Conservation (phyloP, 2,888 invertebrate species). For the Diloba caeruleocephala region DNA sequence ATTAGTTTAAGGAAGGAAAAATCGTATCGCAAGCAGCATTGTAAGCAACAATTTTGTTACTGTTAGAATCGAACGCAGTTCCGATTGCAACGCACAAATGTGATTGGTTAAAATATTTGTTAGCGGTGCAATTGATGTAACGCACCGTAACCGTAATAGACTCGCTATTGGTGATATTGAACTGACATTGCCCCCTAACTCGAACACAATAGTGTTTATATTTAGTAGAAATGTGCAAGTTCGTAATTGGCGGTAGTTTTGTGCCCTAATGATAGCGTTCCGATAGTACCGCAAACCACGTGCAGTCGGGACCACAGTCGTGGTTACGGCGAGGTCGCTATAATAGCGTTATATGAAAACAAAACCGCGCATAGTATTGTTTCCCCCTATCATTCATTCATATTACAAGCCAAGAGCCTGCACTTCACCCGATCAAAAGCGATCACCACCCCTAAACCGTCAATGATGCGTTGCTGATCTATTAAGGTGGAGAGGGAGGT, state of each 20-base stretch:
- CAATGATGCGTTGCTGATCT: too few species aligned
- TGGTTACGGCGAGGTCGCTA: constrained; percentile 35
- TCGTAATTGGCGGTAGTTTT: constrained; percentile 73
- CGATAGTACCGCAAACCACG: constrained; percentile 63
- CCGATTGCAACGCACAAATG: constrained; percentile 5
- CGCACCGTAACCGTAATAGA: constrained; percentile 54
- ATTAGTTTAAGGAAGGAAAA: constrained; percentile 15
- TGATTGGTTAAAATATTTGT: constrained; percentile 10
- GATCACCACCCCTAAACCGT: too few species aligned
- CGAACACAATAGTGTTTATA: constrained; percentile 64
- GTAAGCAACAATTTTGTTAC: constrained; percentile 1
- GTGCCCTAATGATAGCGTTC: constrained; percentile 68
- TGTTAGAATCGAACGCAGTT: constrained; percentile 2
- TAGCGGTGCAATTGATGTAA: constrained; percentile 36
- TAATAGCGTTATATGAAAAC: constrained; percentile 22
- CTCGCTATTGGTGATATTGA: constrained; percentile 58
- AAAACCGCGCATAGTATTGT: too few species aligned
- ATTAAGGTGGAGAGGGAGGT: too few species aligned
- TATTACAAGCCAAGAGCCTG: too few species aligned
- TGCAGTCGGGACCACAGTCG: constrained; percentile 59
- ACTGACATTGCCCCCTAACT: constrained; percentile 67
- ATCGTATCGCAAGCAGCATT: constrained; percentile 1
- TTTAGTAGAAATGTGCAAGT: constrained; percentile 68
- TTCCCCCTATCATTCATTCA: too few species aligned
- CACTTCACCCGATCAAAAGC: too few species aligned